These are phyloP conservation scores for Trematocara unimaculatum DNA, from an alignment of 2,113 vertebrate species.

Conservation along the genomic window DNA sequence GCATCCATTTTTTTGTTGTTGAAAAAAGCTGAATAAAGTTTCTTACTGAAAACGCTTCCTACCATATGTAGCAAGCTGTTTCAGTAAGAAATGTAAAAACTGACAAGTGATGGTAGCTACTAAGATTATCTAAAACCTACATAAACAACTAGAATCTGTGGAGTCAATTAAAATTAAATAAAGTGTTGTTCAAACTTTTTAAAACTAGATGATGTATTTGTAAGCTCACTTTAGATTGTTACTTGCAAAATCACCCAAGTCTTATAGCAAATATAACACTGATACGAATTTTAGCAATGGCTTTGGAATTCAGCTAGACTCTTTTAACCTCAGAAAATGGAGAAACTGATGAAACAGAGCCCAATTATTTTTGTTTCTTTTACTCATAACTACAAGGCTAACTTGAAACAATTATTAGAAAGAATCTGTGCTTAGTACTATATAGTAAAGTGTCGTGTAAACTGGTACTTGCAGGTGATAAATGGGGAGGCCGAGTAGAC, in stretches of 20 bases:
- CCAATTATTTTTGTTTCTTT: neutral
- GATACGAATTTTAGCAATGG: neutral
- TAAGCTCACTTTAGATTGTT: neutral
- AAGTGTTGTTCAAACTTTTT: neutral
- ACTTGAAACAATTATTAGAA: neutral
- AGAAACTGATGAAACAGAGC: neutral
- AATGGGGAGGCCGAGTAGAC: constrained; percentile 6
- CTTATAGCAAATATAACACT: neutral
- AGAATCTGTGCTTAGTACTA: neutral
- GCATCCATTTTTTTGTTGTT: neutral
- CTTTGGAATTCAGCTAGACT: fast-evolving
- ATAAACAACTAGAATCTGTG: neutral
- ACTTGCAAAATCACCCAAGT: neutral
- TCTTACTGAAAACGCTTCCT: neutral
- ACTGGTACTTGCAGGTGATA: constrained; percentile 14
- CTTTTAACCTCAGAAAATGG: neutral
- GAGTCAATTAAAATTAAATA: neutral
- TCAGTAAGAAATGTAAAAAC: neutral
- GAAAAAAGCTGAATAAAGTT: neutral
- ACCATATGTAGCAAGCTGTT: neutral
- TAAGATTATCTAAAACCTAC: neutral
- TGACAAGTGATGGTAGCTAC: neutral
- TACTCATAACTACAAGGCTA: neutral
- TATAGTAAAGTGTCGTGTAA: neutral
- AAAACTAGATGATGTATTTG: neutral